These are phyloP conservation scores for Acrobasis repandana DNA, from an alignment of 2,888 invertebrate genomes.

Conservation along the genomic window DNA sequence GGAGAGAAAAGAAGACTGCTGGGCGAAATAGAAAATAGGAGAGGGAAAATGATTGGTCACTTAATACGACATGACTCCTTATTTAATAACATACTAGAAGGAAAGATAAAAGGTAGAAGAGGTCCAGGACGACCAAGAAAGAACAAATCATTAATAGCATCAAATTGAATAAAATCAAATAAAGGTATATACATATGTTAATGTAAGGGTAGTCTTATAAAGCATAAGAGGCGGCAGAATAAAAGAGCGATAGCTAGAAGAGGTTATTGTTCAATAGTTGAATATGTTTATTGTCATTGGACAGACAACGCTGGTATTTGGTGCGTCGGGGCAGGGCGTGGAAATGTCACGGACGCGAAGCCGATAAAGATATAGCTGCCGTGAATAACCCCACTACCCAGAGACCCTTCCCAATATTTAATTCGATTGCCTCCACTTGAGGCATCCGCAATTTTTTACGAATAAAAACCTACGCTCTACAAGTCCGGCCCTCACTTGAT, in stretches of 20 bases:
- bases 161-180: too few species aligned
- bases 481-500: neutral
- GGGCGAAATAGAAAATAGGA: too few species aligned
- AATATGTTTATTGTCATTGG: conserved; percentile 40
- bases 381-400: conserved; percentile 29
- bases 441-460: conserved; percentile 26
- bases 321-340: conserved; percentile 51
- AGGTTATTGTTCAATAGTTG: conserved; percentile 27
- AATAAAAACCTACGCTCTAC: conserved; percentile 17
- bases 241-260: conserved; percentile 2
- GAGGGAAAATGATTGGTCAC: too few species aligned
- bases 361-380: conserved; percentile 59
- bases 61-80: too few species aligned
- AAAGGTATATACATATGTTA: neutral
- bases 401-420: conserved; percentile 30
- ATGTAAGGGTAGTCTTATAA: neutral
- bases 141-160: too few species aligned
- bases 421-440: conserved; percentile 21
- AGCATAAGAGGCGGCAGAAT: neutral
- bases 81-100: too few species aligned
- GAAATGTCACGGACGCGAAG: conserved; percentile 70
- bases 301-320: conserved; percentile 45
- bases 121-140: too few species aligned
- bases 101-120: too few species aligned
- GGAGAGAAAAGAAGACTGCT: too few species aligned